A percentile compares a stretch with the other conserved stretches of the same genome.
These are phyloP conservation scores for Chaetophractus vellerosus DNA, from an alignment of 2,797 vertebrate genomes.

Conservation along the genomic window DNA sequence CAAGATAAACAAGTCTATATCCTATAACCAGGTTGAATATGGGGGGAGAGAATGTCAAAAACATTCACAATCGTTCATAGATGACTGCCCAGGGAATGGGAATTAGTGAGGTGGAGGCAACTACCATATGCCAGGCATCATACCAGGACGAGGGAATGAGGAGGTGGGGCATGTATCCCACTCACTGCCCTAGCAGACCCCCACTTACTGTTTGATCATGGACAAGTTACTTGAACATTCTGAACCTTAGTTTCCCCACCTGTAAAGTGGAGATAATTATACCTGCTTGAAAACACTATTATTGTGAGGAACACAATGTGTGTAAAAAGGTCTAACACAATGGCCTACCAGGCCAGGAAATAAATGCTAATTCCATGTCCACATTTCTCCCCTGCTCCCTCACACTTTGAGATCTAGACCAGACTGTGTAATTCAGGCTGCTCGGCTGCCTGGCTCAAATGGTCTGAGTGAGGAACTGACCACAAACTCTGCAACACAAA, in stretches of 20 bases:
- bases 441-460: background rate
- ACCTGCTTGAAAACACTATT: background rate
- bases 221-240: background rate
- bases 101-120: background rate
- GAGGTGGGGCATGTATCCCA: background rate
- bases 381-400: background rate
- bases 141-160: background rate
- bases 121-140: background rate
- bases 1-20: background rate
- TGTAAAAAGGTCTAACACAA: background rate
- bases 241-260: background rate
- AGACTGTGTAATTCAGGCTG: background rate
- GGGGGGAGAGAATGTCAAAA: background rate
- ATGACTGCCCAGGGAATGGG: background rate
- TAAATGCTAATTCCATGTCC: rapidly evolving
- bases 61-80: background rate
- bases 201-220: background rate
- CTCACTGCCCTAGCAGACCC: background rate
- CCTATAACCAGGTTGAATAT: background rate
- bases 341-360: background rate
- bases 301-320: background rate
- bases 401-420: background rate
- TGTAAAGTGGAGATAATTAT: background rate
- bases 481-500: background rate
- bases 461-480: background rate